These are phyloP conservation scores for Epinotia nisella DNA, from an alignment of 2,888 invertebrate species.

Conservation along the genomic window DNA sequence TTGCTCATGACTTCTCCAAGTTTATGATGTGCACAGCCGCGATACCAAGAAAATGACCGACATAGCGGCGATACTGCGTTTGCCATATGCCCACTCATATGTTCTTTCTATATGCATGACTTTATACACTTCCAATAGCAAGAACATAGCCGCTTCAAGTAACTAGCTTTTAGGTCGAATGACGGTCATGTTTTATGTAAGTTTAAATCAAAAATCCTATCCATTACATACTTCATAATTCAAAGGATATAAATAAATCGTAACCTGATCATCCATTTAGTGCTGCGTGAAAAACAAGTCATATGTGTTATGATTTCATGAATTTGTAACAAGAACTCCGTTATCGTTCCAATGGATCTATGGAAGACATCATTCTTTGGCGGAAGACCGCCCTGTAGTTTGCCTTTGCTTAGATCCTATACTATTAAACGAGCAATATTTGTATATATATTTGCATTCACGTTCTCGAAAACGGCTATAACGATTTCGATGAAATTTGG, in stretches of 20 bases:
- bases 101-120: background rate
- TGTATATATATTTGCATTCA: too few species aligned
- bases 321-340: background rate
- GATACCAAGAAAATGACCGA: background rate
- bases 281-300: conserved; percentile 51
- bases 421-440: too few species aligned
- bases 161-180: too few species aligned
- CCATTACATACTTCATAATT: background rate
- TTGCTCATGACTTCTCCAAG: background rate
- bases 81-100: background rate
- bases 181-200: too few species aligned
- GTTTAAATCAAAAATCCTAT: too few species aligned
- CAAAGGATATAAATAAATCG: conserved; percentile 6
- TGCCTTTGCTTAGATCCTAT: too few species aligned
- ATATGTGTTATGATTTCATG: background rate
- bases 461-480: too few species aligned
- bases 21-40: background rate
- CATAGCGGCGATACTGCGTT: background rate
- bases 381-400: too few species aligned
- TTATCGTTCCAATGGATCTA: background rate
- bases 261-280: conserved; percentile 48
- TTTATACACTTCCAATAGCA: background rate
- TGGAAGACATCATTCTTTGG: background rate
- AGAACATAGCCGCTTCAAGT: too few species aligned
- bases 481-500: too few species aligned